Conservation (phyloP, 2,113 vertebrate genomes). For the Elachura formosa region DNA sequence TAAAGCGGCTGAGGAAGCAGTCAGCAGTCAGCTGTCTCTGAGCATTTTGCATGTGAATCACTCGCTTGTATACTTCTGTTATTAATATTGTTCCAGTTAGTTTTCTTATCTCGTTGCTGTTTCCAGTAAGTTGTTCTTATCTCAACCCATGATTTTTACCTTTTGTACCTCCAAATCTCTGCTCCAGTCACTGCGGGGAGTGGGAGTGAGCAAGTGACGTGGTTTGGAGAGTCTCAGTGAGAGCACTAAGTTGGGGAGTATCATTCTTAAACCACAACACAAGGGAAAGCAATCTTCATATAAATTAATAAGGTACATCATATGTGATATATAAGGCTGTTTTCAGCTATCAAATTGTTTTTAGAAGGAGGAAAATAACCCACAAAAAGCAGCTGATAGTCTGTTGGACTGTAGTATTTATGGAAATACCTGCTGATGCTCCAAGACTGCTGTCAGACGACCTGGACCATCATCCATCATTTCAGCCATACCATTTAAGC, state of each 20-base stretch:
- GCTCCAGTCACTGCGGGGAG: fast-evolving
- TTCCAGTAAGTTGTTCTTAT: not conserved
- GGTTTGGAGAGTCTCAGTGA: not conserved
- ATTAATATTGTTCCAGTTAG: not conserved
- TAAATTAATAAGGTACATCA: not conserved
- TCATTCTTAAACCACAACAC: not conserved
- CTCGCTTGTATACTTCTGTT: fast-evolving
- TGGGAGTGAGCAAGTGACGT: fast-evolving
- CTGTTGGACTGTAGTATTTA: not conserved
- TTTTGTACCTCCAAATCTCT: not conserved
- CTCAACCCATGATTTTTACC: not conserved
- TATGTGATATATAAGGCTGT: not conserved
- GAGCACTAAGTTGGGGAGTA: not conserved
- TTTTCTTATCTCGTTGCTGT: not conserved
- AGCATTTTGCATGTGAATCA: not conserved
- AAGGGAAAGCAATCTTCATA: not conserved
- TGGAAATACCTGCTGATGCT: not conserved
- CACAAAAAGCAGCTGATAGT: not conserved
- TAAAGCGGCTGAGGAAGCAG: too few species aligned
- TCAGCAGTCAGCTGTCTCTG: not conserved
- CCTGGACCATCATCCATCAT: not conserved
- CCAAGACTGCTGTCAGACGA: not conserved
- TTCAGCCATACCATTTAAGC: not conserved
- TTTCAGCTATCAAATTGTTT: not conserved
- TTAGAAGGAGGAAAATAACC: not conserved